phyloP scores from a whole-genome alignment of 2,888 invertebrate genomes.

The Coenonympha arcania region DNA sequence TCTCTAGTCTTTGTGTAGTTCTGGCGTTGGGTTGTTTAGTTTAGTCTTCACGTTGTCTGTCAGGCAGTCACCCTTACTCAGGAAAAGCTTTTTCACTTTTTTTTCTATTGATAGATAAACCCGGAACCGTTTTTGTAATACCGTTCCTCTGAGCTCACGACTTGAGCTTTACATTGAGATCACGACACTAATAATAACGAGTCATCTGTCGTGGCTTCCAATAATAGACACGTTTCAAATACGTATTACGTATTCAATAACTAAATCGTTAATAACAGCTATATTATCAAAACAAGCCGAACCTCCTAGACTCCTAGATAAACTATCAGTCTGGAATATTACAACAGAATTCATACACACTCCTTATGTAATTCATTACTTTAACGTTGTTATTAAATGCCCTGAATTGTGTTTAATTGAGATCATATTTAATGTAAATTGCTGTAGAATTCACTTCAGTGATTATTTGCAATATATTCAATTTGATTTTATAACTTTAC shows the following conservation, averaged over 20 bases:
- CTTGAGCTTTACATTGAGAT: slow-evolving; percentile 10
- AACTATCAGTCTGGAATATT: background rate
- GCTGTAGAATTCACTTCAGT: no score
- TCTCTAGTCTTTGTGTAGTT: no score
- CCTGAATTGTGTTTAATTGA: no score
- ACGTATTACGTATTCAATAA: background rate
- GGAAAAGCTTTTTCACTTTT: background rate
- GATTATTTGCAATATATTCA: no score
- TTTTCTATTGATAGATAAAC: background rate
- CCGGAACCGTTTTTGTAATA: background rate
- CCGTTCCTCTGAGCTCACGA: background rate
- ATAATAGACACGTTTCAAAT: slow-evolving; percentile 8
- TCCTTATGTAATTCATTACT: background rate
- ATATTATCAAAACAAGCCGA: background rate
- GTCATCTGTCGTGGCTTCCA: background rate
- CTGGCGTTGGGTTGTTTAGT: no score
- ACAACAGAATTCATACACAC: background rate
- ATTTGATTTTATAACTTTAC: no score
- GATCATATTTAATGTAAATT: no score
- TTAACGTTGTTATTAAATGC: background rate
- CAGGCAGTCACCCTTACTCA: no score
- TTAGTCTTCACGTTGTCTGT: no score
- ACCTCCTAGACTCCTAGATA: background rate
- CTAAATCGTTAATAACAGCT: background rate
- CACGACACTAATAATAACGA: slow-evolving; percentile 6